phyloP scores from a whole-genome alignment of 2,113 vertebrate genomes.

The Sterna hirundo region DNA sequence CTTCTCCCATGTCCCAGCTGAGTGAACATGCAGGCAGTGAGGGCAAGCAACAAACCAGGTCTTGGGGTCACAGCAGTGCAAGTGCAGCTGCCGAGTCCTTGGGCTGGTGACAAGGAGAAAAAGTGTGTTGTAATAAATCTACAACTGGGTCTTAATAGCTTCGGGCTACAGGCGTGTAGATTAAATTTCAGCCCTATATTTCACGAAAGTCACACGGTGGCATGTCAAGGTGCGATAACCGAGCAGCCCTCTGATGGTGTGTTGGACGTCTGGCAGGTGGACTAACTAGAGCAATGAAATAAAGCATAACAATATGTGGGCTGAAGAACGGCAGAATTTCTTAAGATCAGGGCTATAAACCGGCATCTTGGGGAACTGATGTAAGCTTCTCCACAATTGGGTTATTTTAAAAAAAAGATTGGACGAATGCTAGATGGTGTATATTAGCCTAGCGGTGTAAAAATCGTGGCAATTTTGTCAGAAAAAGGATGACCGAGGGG shows the following conservation, averaged over 20 bases:
- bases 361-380: not conserved
- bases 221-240: not conserved
- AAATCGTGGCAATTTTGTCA: not conserved
- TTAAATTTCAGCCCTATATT: constrained; percentile 47
- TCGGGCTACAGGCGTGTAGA: not conserved
- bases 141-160: constrained; percentile 12
- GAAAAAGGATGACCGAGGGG: not conserved
- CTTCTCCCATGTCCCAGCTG: not conserved
- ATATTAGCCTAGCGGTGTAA: not conserved
- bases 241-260: not conserved
- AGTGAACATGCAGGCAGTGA: accelerated
- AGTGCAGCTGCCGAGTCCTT: not conserved
- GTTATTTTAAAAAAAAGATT: not conserved
- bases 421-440: not conserved
- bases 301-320: not conserved
- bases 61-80: not conserved
- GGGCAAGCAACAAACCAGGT: accelerated
- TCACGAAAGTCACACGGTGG: not conserved
- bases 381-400: not conserved
- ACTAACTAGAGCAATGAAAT: not conserved
- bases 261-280: not conserved
- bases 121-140: constrained; percentile 21
- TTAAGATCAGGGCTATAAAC: not conserved
- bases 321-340: not conserved
- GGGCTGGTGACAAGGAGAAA: constrained; percentile 14